Base-by-base conservation (phyloP, 2,888 invertebrate genomes). In the Noctuana brunneofusca region DNA sequence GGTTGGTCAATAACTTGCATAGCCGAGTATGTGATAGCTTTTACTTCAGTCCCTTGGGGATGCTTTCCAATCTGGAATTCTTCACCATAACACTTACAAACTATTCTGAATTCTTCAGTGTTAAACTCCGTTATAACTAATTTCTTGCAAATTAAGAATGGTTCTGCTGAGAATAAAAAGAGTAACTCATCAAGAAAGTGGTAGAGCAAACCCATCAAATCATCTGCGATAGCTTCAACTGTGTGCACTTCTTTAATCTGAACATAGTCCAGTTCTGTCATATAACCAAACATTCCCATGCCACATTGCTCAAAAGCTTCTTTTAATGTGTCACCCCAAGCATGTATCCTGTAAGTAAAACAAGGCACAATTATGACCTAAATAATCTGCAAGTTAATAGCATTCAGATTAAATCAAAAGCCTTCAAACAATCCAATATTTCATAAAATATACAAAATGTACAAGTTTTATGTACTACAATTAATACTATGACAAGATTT, bases 21-120 rank as follows among this genome's bases (percentile, higher is more conserved):
- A 60, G 98, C 98, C 6, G 99, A 99, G 87, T 99, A 99, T 3
- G 99, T 99, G 69, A 99, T 99, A 32, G 99, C 99, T 86, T 99
- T 99, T 2, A 99, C 98, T 91, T 99, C 99, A 1, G 97, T 96
- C 12, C 99, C 99, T 89, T 98, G 99, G 0, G 98, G 97, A 91
- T 99, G 99, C 86, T 97, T 98, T 1, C 95, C 95, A 62, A 99
- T 92, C 74, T 94, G 93, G 87, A 99, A 99, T 73, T 96, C 96
- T 89, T 99, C 99, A n/a, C 99, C 99, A 77, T 95, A 97, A 79
- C 95, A 95, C 71, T 93, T 93, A 75, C 95, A 95, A 71, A 94
- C 95, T 76, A 99, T 96, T 76, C 93, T 94, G 80, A 97, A 97
- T 72, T 95, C 95, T 75, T 96, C 95, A 59, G 92, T 91, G 79